Evolutionary conservation across 2,113 vertebrate genomes (phyloP), one percentile per base, ranked within the genome.

Genomic region (Caranx melampygus): DNA sequence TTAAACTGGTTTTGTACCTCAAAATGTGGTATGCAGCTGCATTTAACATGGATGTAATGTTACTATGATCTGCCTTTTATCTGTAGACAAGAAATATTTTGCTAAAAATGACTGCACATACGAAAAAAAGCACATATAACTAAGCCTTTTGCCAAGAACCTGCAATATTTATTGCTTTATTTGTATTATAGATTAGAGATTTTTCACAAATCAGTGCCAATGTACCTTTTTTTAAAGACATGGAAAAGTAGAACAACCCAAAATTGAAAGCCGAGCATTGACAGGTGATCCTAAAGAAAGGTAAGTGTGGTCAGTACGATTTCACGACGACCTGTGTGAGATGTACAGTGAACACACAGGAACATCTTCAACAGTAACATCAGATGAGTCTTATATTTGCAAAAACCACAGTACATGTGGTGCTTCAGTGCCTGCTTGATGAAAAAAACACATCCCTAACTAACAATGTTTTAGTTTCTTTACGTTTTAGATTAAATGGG

Each of bases 71-170:
- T 87, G 58, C 83, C 85, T 87, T 87, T 85, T 83, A 57, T 83
- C 49, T 76, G 58, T 66, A 59, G 57, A 79, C 60, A 67, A 77
- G 66, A 85, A 86, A 51, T 83, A 84, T 83, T 89, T 86, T 89
- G 83, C 81, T 89, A 78, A 83, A 75, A 88, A 59, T 33, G 57
- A 83, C 81, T 82, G 86, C 89, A 94, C 89, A 92, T 87, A 77
- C 26, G 26, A 26, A 26, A 78, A 87, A 87, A 94, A 95, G 93
- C 94, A 95, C 94, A 94, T 82, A 81, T 82, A 80, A 87, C 77
- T 51, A 79, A 87, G 83, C 86, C 82, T 89, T 90, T 88, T 81
- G 82, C 88, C 89, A 91, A 94, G 85, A 94, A 95, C 72, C 76
- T 87, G 70, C 81, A 89, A 85, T 88, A 70, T 81, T 78, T 76